phyloP scores from a whole-genome alignment of 2,113 vertebrate species.

The Ciconia boyciana region DNA sequence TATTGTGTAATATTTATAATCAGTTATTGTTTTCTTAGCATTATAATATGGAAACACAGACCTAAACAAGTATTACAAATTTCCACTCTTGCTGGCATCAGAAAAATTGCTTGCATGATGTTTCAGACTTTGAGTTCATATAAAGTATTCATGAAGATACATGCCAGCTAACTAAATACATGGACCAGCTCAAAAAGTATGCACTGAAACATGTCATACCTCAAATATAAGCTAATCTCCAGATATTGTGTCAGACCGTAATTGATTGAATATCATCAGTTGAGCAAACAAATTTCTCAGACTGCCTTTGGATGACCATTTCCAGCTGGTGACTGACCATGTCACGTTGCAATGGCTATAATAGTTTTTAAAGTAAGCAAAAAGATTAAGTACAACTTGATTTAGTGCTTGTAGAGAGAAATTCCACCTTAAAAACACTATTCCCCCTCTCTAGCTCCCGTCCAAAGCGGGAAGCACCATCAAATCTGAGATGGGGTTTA shows the following conservation, averaged over 20 bases:
- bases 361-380: background rate
- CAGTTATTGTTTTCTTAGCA: background rate
- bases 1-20: background rate
- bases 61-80: background rate
- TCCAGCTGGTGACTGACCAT: background rate
- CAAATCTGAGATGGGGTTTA: background rate
- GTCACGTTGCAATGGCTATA: rapidly evolving
- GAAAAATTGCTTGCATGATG: background rate
- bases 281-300: background rate
- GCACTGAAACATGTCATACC: background rate
- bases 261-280: background rate
- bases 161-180: rapidly evolving
- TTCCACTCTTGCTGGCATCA: background rate
- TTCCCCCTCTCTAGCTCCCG: background rate
- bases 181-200: background rate
- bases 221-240: background rate
- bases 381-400: background rate
- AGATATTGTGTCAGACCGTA: background rate
- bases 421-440: background rate
- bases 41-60: background rate
- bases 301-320: background rate
- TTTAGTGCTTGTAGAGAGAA: background rate
- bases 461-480: background rate
- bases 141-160: background rate
- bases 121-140: background rate